phyloP scores from a whole-genome alignment of 2,113 vertebrate species.

The Entomyzon cyanotis region DNA sequence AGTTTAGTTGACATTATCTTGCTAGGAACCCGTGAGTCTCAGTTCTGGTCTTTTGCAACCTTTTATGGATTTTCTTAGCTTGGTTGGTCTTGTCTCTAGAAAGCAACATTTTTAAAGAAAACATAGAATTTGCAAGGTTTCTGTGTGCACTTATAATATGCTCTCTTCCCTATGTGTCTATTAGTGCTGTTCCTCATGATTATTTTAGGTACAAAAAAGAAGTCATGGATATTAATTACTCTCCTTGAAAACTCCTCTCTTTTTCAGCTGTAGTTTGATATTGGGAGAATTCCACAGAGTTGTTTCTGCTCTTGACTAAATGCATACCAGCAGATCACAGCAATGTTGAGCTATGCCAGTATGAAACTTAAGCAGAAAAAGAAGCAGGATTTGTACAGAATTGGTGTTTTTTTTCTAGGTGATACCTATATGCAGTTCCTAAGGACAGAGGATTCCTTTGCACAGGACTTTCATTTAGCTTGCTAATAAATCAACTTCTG shows the following conservation, averaged over 20 bases:
- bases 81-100: background rate
- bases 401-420: background rate
- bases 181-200: background rate
- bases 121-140: background rate
- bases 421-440: background rate
- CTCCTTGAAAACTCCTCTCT: background rate
- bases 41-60: background rate
- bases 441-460: background rate
- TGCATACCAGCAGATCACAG: fast-evolving
- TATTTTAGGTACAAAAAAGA: background rate
- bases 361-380: background rate
- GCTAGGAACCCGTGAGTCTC: background rate
- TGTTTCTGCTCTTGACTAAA: background rate
- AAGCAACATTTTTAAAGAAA: background rate
- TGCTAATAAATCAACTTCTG: background rate
- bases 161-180: background rate
- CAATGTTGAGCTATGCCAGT: background rate
- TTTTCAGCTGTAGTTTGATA: background rate
- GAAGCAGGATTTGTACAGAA: background rate
- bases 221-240: background rate
- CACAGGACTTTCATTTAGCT: background rate
- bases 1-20: background rate
- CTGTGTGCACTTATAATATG: background rate
- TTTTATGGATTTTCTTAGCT: background rate
- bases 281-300: background rate